These are phyloP conservation scores for Darevskia nairensis DNA, from an alignment of 2,797 vertebrate genomes.

Conservation along the genomic window DNA sequence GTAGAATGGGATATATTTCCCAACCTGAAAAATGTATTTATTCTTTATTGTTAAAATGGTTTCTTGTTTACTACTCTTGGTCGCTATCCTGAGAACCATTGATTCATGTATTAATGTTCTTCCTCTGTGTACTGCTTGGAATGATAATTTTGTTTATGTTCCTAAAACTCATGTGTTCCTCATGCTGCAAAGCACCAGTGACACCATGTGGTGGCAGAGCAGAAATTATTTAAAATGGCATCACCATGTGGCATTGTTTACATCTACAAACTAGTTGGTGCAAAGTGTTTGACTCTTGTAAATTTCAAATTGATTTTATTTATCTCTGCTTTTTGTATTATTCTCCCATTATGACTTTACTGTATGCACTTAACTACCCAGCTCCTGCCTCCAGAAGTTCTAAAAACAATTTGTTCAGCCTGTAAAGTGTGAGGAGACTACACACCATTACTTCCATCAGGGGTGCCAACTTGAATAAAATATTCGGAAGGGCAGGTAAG, in stretches of 20 bases:
- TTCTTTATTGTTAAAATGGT: neutral
- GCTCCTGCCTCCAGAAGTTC: neutral
- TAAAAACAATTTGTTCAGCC: neutral
- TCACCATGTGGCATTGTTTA: neutral
- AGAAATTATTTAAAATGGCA: neutral
- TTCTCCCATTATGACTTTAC: neutral
- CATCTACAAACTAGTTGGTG: neutral
- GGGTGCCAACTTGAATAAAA: too few relatives aligned
- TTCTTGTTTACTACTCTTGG: neutral
- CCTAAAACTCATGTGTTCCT: neutral
- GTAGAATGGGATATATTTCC: neutral
- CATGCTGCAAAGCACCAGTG: neutral
- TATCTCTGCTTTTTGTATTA: neutral
- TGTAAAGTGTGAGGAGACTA: neutral
- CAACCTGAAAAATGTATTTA: neutral
- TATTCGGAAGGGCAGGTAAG: too few relatives aligned
- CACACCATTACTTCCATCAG: too few relatives aligned
- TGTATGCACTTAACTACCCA: too few relatives aligned
- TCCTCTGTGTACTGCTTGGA: neutral
- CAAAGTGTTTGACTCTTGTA: neutral
- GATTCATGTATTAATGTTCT: neutral
- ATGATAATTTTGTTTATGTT: neutral
- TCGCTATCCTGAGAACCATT: neutral
- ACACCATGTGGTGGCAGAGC: conserved; percentile 22
- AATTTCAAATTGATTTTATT: neutral